Base-by-base conservation (phyloP, 1,140 invertebrate species). In the Zaprionus vittiger region DNA sequence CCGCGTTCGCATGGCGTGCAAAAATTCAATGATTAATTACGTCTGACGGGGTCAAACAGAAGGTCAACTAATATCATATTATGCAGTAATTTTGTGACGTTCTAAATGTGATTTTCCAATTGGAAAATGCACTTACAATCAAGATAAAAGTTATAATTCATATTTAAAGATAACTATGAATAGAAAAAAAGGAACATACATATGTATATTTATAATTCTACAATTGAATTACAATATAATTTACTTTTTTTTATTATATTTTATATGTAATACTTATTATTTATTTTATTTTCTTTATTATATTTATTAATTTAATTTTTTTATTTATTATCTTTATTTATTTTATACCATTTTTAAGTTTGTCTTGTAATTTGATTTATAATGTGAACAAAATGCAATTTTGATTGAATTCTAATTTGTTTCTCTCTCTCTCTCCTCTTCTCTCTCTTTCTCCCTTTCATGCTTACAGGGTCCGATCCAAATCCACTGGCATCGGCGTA, bases 401-500 rank as follows among this genome's bases (percentile, higher is more conserved):
- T 56, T 55, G 6, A 49, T 78, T 52, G 37, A 57, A 47, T 77
- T 44, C 28, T 68, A 24, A 55, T 70, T 64, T 34, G 11, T 15
- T 28, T 41, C 17, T 38, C 14, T 56, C 4, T 74, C 38, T 63
- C 28, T 61, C 9, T 56, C 67, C 2, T 47, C 11, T 34, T 47
- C 11, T 34, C 14, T 26, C 38, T 65, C 7, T 56, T 2, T 7
- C 14, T 49, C 12, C 24, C 7, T 22, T 2, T 47, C 24, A 7
- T 26, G 47, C 2, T 31, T 15, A 44, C 63, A 93, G 92, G 92
- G 92, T 86, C 92, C 4, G 92, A 92, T 84, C 78, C 92, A 52
- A 92, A 92, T 85, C 79, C 90, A 62, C 82, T 93, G 76, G 84
- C 92, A 72, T 92, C 92, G 66, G 91, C 92, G 31, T 92, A 92